A percentile compares a stretch with the other conserved stretches of the same genome.
These are phyloP conservation scores for Mya arenaria DNA, from an alignment of 1,140 invertebrate species.

Conservation along the genomic window DNA sequence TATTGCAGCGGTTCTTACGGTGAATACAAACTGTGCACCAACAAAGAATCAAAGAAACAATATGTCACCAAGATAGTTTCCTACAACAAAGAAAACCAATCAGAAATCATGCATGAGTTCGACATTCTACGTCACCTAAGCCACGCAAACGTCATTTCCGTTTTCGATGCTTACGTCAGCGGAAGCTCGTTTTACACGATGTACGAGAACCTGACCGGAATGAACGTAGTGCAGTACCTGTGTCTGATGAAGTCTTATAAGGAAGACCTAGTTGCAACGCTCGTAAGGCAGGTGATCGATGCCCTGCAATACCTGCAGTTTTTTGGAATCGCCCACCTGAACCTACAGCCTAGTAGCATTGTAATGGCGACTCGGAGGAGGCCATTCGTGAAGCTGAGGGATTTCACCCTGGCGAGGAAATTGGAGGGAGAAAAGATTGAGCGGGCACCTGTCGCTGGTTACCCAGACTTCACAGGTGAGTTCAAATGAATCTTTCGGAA, in stretches of 20 bases:
- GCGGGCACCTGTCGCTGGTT: slow-evolving; percentile 67
- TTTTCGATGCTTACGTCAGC: slow-evolving; percentile 83
- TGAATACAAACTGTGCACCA: slow-evolving; percentile 90
- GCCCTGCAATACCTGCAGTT: slow-evolving; percentile 93
- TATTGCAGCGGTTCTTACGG: slow-evolving; percentile 90
- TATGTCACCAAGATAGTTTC: slow-evolving; percentile 65
- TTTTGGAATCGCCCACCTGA: slow-evolving; percentile 94
- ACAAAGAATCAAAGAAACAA: slow-evolving; percentile 52
- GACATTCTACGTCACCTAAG: slow-evolving; percentile 89
- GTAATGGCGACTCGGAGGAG: slow-evolving; percentile 94
- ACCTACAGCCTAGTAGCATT: slow-evolving; percentile 98
- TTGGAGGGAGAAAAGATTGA: slow-evolving; percentile 66
- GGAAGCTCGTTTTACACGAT: slow-evolving; percentile 84
- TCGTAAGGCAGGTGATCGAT: slow-evolving; percentile 86
- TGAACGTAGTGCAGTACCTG: slow-evolving; percentile 94
- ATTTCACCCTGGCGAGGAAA: slow-evolving; percentile 92
- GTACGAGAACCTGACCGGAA: slow-evolving; percentile 93
- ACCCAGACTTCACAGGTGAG: slow-evolving; percentile 79
- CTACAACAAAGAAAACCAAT: slow-evolving; percentile 53
- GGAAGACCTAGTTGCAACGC: slow-evolving; percentile 93
- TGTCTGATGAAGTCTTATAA: slow-evolving; percentile 93
- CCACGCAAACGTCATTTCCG: slow-evolving; percentile 91
- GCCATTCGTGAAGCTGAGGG: slow-evolving; percentile 93
- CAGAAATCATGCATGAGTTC: slow-evolving; percentile 85
- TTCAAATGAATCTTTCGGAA: too few species aligned